Evolutionary conservation across 2,113 vertebrate genomes (phyloP).

Genomic region (Tringa solitaria): DNA sequence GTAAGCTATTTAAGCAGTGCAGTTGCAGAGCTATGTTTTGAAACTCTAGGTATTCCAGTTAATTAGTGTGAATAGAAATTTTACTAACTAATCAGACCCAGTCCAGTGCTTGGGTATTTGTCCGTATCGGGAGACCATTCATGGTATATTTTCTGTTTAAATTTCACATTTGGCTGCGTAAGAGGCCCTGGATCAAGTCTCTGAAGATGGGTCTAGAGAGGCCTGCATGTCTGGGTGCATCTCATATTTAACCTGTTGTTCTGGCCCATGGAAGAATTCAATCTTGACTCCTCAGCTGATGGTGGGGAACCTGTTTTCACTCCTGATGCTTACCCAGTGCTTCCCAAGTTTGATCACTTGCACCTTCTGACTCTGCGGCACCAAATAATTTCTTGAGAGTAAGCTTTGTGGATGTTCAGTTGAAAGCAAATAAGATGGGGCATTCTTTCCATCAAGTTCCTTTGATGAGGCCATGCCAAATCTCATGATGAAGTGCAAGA

Average conservation of each 20-base stretch:
- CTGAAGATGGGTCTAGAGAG: not conserved
- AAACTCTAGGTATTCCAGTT: constrained; percentile 4
- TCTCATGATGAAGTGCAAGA: not conserved
- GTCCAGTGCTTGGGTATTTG: not conserved
- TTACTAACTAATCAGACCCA: not conserved
- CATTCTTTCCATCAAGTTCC: not conserved
- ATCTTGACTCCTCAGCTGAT: not conserved
- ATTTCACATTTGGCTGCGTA: not conserved
- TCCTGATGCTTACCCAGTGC: not conserved
- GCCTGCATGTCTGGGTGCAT: not conserved
- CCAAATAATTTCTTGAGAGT: not conserved
- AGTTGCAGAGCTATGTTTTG: not conserved
- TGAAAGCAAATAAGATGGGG: not conserved
- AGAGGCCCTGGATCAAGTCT: not conserved
- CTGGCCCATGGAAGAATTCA: not conserved
- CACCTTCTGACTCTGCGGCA: not conserved
- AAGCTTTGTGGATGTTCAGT: not conserved
- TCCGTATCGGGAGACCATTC: not conserved
- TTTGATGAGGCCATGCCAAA: not conserved
- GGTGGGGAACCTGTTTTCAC: not conserved
- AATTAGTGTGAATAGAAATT: constrained; percentile 25
- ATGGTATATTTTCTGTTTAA: not conserved
- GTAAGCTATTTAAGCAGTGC: not conserved
- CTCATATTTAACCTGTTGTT: not conserved
- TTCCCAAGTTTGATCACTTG: not conserved